Conservation (phyloP, 2,888 invertebrate genomes). For the Pimpla rufipes region DNA sequence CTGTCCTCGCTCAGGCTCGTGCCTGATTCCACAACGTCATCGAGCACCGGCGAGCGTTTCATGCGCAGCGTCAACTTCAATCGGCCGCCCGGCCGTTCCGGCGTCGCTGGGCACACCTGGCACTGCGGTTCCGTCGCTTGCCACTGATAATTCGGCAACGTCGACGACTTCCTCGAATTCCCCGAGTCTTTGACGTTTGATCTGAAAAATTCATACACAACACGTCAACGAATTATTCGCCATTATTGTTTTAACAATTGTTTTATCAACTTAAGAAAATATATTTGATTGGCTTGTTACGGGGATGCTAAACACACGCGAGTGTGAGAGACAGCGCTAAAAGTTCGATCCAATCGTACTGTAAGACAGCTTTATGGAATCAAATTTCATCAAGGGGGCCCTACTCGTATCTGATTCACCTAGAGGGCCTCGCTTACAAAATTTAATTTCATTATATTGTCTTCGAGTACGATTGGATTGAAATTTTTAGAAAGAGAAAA, state of each 20-base stretch:
- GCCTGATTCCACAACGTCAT: slow-evolving; percentile 94
- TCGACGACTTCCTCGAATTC: slow-evolving; percentile 71
- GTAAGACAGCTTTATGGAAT: no score
- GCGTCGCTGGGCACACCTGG: slow-evolving; percentile 86
- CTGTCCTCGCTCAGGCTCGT: slow-evolving; percentile 89
- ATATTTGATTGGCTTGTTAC: no score
- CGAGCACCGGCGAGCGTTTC: slow-evolving; percentile 94
- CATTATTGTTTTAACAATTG: background rate
- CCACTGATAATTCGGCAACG: slow-evolving; percentile 75
- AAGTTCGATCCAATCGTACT: no score
- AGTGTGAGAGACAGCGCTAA: no score
- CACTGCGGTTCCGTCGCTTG: slow-evolving; percentile 67
- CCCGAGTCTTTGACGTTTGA: slow-evolving; percentile 71
- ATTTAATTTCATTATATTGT: no score
- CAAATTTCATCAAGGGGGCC: no score
- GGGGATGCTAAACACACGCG: no score
- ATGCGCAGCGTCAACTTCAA: slow-evolving; percentile 94
- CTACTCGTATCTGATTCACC: no score
- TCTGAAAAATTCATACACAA: slow-evolving; percentile 62
- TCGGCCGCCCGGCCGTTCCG: slow-evolving; percentile 87
- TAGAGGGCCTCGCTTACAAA: no score
- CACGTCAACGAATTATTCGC: background rate
- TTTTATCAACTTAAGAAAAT: background rate
- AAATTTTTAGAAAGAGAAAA: no score
- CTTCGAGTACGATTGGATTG: no score